Percentiles rank a stretch among this genome's conserved stretches.
These are phyloP conservation scores for Phenganax marumi DNA, from an alignment of 92 coral and sea anemone genomes.

Conservation along the genomic window DNA sequence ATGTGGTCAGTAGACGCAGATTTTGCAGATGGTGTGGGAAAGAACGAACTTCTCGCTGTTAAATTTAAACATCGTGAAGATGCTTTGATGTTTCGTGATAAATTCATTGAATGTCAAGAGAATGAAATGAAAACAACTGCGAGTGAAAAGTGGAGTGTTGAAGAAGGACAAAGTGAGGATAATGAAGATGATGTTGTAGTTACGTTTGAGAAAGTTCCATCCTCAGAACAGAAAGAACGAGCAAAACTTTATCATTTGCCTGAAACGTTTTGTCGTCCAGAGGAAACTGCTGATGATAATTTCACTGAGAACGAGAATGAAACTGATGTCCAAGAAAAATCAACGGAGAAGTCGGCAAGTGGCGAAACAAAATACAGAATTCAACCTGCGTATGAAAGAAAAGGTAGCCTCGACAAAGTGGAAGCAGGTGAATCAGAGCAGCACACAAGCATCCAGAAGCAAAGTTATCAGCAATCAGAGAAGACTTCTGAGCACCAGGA, in stretches of 20 bases:
- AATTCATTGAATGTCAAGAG: not conserved
- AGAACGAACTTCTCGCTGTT: not conserved
- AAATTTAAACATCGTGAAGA: too few relatives aligned
- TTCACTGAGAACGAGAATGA: not conserved
- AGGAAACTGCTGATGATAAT: not conserved
- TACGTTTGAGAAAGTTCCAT: slow-evolving; percentile 48
- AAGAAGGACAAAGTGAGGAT: slow-evolving; percentile 9
- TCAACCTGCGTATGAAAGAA: not conserved
- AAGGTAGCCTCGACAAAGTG: not conserved
- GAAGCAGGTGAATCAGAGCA: not conserved
- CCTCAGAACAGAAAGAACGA: slow-evolving; percentile 55
- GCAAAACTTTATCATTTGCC: slow-evolving; percentile 57
- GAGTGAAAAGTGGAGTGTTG: slow-evolving; percentile 3
- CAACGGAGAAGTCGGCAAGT: not conserved
- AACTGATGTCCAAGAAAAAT: not conserved
- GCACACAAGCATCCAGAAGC: not conserved
- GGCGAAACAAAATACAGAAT: not conserved
- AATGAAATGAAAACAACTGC: not conserved
- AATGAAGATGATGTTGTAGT: slow-evolving; percentile 48
- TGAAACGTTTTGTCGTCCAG: slow-evolving; percentile 21
- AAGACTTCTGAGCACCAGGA: not conserved
- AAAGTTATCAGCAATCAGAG: not conserved
- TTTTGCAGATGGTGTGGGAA: slow-evolving; percentile 74
- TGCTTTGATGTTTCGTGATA: too few relatives aligned
- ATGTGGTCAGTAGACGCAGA: slow-evolving; percentile 88